Percentiles rank a stretch among this genome's conserved stretches.
Evolutionary conservation across 53 echinoderm and acorn worm species (phyloP).

Genomic region (Stichopus horrens): DNA sequence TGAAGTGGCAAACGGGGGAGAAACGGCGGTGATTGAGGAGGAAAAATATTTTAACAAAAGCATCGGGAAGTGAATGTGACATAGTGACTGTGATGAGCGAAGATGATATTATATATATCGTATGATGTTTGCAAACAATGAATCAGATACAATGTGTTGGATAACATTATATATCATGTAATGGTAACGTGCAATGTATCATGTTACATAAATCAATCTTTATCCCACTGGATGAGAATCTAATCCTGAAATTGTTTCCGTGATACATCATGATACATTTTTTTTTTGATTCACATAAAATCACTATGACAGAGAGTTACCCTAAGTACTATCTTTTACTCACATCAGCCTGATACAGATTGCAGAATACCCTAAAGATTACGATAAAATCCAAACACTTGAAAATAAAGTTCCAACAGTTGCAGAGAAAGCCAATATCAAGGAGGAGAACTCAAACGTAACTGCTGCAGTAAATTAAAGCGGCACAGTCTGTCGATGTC

Average conservation of each 20-base stretch:
- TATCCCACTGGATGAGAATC: conserved; percentile 10
- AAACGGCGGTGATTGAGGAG: background rate
- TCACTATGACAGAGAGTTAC: too few species aligned
- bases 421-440: too few species aligned
- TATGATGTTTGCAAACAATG: background rate
- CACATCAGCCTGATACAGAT: too few species aligned
- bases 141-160: background rate
- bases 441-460: too few species aligned
- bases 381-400: too few species aligned
- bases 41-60: background rate
- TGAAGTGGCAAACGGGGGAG: background rate
- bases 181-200: background rate
- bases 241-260: background rate
- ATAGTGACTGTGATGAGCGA: background rate
- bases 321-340: too few species aligned
- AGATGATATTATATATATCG: background rate
- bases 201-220: background rate
- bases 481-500: too few species aligned
- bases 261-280: background rate
- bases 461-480: too few species aligned
- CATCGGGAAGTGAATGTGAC: background rate
- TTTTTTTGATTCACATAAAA: too few species aligned
- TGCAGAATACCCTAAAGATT: too few species aligned
- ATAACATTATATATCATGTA: background rate
- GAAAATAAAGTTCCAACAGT: too few species aligned